Conservation (phyloP, 2,797 vertebrate genomes). For the Xiphorhynchus erythropygius region DNA sequence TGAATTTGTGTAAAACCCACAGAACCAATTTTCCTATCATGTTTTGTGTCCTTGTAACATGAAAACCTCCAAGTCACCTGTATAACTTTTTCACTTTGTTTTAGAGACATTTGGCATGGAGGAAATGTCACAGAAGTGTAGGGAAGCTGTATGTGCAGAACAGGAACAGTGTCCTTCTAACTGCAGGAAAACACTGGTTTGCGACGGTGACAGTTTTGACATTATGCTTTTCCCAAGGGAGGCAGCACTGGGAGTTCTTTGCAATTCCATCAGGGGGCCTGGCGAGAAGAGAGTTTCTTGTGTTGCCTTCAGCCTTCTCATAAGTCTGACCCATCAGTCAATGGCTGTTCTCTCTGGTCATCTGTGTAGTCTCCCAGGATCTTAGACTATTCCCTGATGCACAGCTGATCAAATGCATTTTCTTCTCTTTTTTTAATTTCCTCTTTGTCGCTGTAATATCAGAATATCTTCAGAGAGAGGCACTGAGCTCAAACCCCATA, state of each 20-base stretch:
- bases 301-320: background rate
- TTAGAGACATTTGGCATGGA: background rate
- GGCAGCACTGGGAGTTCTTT: background rate
- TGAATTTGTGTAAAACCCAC: background rate
- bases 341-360: background rate
- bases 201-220: accelerated
- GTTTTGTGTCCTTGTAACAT: background rate
- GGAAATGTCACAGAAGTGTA: background rate
- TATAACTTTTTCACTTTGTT: background rate
- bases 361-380: background rate
- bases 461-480: background rate
- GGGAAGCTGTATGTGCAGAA: background rate
- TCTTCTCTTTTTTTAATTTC: background rate
- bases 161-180: background rate
- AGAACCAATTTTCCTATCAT: background rate
- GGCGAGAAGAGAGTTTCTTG: background rate
- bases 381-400: background rate
- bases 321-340: background rate
- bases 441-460: background rate
- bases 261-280: background rate
- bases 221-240: background rate
- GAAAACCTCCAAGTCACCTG: background rate
- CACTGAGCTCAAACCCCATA: background rate
- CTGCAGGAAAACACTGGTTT: background rate
- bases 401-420: background rate